Conservation (phyloP, 2,888 invertebrate genomes). For the Nezara viridula region DNA sequence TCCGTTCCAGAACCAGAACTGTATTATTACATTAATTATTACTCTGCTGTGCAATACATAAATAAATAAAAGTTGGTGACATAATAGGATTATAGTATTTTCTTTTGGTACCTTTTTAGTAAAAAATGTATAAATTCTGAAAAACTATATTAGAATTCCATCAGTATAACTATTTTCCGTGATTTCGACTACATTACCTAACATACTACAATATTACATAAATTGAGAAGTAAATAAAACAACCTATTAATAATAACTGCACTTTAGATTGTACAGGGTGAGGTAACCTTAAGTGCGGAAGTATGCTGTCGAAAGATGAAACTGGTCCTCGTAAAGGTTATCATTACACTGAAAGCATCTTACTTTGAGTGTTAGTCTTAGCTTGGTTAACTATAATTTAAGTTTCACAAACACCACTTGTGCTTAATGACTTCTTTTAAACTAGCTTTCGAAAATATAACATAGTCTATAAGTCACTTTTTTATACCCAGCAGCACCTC, state of each 20-base stretch:
- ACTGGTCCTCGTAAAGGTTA: slow-evolving; percentile 25
- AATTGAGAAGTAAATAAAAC: not conserved
- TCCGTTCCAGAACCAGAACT: too few relatives aligned
- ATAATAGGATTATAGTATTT: too few relatives aligned
- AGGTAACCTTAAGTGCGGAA: slow-evolving; percentile 30
- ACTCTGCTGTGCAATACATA: too few relatives aligned
- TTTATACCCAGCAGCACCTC: too few relatives aligned
- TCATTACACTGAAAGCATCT: not conserved
- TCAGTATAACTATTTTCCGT: not conserved
- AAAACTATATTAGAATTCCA: too few relatives aligned
- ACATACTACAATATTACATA: not conserved
- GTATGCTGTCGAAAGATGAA: not conserved
- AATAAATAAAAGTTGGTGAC: too few relatives aligned
- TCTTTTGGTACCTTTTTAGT: too few relatives aligned
- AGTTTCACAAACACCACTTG: not conserved
- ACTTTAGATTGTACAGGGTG: not conserved
- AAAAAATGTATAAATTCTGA: too few relatives aligned
- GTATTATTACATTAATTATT: too few relatives aligned
- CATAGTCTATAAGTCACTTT: not conserved
- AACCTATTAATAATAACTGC: not conserved
- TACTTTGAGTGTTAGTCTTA: not conserved
- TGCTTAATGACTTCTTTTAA: not conserved
- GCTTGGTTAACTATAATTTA: not conserved
- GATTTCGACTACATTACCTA: not conserved
- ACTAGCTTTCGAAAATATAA: not conserved